These are phyloP conservation scores for Pseudochirops corinnae DNA, from an alignment of 2,797 vertebrate genomes.

Conservation along the genomic window DNA sequence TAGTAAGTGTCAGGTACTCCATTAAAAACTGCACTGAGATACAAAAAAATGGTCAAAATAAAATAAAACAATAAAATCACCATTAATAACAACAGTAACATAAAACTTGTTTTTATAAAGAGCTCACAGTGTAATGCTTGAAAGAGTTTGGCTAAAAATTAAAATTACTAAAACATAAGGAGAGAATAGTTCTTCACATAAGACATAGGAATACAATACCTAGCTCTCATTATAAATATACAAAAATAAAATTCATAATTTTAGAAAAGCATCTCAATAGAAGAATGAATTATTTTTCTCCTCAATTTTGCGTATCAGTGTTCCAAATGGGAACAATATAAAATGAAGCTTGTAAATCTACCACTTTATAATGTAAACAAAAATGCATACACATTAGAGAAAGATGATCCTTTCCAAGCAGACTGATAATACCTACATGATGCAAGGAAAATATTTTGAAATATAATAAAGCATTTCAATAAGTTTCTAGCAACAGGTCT, in stretches of 20 bases:
- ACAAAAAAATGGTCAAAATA: background rate
- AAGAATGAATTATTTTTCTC: constrained; percentile 9
- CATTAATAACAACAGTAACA: background rate
- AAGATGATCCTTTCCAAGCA: constrained; percentile 15
- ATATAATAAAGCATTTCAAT: constrained; percentile 38
- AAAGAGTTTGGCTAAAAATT: constrained; percentile 77
- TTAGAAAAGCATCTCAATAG: constrained; percentile 55
- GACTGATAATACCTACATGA: constrained; percentile 39
- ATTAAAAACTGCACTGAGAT: background rate
- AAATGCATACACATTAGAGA: constrained; percentile 15
- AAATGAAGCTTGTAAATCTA: background rate
- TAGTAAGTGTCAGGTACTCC: background rate
- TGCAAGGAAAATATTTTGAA: constrained; percentile 13
- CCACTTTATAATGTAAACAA: constrained; percentile 11
- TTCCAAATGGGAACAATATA: background rate
- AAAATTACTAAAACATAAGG: constrained; percentile 78
- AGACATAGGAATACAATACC: constrained; percentile 66
- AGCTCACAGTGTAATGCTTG: background rate
- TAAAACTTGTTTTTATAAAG: background rate
- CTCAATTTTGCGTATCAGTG: background rate
- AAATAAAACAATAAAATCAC: background rate
- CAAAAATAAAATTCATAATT: constrained; percentile 74
- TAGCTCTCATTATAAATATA: constrained; percentile 75
- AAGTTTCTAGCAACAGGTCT: constrained; percentile 34
- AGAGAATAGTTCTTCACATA: constrained; percentile 73